Base-by-base conservation (phyloP, 37 sponge, comb jelly and placozoan species). In the Chondrosia reniformis region DNA sequence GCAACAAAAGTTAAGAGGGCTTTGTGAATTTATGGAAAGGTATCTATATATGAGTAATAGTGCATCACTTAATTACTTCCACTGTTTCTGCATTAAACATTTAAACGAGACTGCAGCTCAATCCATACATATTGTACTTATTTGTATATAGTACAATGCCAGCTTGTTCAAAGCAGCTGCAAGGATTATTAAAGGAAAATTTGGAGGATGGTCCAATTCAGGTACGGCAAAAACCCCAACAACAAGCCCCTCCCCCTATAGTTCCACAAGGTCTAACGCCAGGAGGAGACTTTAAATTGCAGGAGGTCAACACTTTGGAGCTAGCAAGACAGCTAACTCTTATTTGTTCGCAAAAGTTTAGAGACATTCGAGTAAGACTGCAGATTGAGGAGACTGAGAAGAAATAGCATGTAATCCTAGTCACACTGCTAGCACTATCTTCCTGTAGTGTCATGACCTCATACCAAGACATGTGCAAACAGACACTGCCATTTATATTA, bases 281-380 rank as follows among this genome's bases (percentile, higher is more conserved):
- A 31, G 83, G 58, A 41, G 44, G 38, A 21, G 78, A 79, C 45
- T 85, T 84, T 81, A 81, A 81, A 73, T 62, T 81, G 84, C 9
- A 63, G 19, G 91, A 90, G 75, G 76, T 85, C 9, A 90, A 90
- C 57, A 83, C 83, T 19, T 75, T 90, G 30, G 91, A 90, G 63
- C 71, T 90, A 1, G 83, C 86, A 22, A 46, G 91, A 79, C 91
- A 90, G 61, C 71, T 90, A 33, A 56, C 85, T 5, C 9, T 85
- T 1, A 37, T 55, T 31, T 90, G 67, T 58, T 67, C 69, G 4
- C 33, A 66, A 15, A 28, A 78, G 36, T 71, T 90, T 42, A 85
- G 83, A 33, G 32, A 82, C 0, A 66, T 90, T 31, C 62, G 61
- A 63, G 91, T 90, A 34, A 80, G 86, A 49, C 52, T 15, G 15